A percentile compares a stretch with the other conserved stretches of the same genome.
Conservation (phyloP, 2,888 invertebrate species). For the Exephanes ischioxanthus region DNA sequence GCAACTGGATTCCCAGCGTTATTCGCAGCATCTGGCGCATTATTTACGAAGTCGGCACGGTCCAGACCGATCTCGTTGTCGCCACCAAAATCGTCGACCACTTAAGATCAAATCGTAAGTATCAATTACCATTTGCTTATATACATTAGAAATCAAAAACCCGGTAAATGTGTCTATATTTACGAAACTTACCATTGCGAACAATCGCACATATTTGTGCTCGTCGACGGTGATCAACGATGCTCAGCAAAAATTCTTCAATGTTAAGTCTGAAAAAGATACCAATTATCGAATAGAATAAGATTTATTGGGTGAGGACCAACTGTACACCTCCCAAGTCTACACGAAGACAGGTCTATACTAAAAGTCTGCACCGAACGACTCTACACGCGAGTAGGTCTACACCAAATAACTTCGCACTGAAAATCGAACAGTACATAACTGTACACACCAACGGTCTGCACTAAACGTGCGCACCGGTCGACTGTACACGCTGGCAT, state of each 20-base stretch:
- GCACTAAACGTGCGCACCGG: too few relatives aligned
- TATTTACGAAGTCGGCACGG: neutral
- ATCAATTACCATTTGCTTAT: neutral
- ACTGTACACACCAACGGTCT: too few relatives aligned
- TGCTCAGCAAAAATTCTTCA: neutral
- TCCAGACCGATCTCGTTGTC: neutral
- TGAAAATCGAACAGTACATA: too few relatives aligned
- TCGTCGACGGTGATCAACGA: constrained; percentile 13
- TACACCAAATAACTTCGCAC: too few relatives aligned
- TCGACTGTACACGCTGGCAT: too few relatives aligned
- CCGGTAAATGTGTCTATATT: neutral
- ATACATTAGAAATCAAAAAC: neutral
- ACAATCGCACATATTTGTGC: neutral
- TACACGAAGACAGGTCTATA: too few relatives aligned
- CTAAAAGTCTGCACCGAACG: too few relatives aligned
- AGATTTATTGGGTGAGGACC: too few relatives aligned
- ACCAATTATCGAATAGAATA: neutral
- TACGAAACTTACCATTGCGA: constrained; percentile 1
- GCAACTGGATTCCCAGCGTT: too few relatives aligned
- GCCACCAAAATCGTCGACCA: neutral
- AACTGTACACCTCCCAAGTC: too few relatives aligned
- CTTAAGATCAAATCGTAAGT: constrained; percentile 9
- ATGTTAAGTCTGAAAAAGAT: neutral
- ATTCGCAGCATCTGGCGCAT: constrained; percentile 1
- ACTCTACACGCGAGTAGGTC: too few relatives aligned